Conservation (phyloP, 2,113 vertebrate genomes). For the Sula dactylatra region DNA sequence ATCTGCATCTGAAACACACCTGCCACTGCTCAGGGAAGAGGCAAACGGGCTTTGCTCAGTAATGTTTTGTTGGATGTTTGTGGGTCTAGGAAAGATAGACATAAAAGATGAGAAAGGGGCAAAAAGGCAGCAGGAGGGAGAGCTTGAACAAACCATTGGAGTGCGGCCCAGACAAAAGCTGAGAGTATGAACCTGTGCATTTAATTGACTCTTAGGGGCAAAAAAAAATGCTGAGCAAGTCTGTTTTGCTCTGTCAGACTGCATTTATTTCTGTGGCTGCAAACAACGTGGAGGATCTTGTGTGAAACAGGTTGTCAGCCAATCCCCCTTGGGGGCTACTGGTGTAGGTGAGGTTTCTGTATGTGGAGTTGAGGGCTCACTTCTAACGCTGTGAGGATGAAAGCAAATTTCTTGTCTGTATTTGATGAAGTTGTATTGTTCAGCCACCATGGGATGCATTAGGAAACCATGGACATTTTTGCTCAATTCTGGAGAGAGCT, state of each 20-base stretch:
- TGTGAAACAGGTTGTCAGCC: neutral
- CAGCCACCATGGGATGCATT: neutral
- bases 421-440: neutral
- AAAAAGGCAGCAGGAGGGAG: neutral
- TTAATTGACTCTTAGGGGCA: neutral
- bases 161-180: neutral
- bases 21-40: neutral
- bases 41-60: neutral
- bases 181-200: neutral
- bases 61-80: neutral
- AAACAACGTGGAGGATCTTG: neutral
- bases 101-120: neutral
- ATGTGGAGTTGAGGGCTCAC: neutral
- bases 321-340: neutral
- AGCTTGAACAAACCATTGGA: neutral
- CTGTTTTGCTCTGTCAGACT: fast-evolving
- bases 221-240: neutral
- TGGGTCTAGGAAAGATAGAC: neutral
- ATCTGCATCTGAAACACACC: neutral
- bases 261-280: neutral
- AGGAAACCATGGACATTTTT: neutral
- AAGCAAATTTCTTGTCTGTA: neutral
- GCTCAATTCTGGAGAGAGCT: neutral
- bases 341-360: neutral
- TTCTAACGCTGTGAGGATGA: neutral